Evolutionary conservation across 2,888 invertebrate species (phyloP).

Genomic region (Drosophila ochracea): DNA sequence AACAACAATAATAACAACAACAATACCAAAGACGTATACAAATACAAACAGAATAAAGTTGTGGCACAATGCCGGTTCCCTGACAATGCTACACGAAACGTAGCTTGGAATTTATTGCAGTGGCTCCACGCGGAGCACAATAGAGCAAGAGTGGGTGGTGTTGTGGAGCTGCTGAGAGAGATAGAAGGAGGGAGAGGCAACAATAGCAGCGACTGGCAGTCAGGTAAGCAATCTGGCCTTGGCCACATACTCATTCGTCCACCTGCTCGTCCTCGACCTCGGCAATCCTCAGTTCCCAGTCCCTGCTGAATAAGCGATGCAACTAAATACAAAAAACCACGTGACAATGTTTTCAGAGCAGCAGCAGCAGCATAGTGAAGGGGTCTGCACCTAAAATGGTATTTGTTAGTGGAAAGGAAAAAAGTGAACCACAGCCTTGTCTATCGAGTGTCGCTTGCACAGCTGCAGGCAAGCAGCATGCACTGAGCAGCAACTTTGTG

Average conservation of each 20-base stretch:
- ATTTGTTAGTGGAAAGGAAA: constrained; percentile 11
- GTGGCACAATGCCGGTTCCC: constrained; percentile 59
- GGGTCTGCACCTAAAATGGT: constrained; percentile 16
- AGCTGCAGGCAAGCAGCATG: constrained; percentile 9
- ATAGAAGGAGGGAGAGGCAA: constrained; percentile 14
- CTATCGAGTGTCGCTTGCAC: constrained; percentile 24
- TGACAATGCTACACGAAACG: constrained; percentile 65
- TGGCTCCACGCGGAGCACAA: constrained; percentile 26
- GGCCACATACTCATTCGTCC: constrained; percentile 29
- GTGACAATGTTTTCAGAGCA: constrained; percentile 74
- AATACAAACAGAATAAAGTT: constrained; percentile 57
- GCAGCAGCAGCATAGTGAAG: constrained; percentile 8
- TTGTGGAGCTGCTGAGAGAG: constrained; percentile 36
- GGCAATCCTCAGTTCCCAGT: constrained; percentile 5
- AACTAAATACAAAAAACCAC: constrained; percentile 79
- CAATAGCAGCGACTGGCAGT: constrained; percentile 28
- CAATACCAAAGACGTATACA: constrained; percentile 44
- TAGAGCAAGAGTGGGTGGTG: constrained; percentile 5
- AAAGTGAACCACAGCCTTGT: constrained; percentile 15
- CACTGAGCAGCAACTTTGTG: constrained; percentile 32
- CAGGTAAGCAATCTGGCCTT: constrained; percentile 60
- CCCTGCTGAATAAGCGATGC: constrained; percentile 42
- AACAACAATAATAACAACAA: constrained; percentile 28
- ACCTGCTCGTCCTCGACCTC: constrained; percentile 13
- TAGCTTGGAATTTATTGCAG: constrained; percentile 69